Base-by-base conservation (phyloP, 2,797 vertebrate genomes). In the Melanotaenia maccullochi region DNA sequence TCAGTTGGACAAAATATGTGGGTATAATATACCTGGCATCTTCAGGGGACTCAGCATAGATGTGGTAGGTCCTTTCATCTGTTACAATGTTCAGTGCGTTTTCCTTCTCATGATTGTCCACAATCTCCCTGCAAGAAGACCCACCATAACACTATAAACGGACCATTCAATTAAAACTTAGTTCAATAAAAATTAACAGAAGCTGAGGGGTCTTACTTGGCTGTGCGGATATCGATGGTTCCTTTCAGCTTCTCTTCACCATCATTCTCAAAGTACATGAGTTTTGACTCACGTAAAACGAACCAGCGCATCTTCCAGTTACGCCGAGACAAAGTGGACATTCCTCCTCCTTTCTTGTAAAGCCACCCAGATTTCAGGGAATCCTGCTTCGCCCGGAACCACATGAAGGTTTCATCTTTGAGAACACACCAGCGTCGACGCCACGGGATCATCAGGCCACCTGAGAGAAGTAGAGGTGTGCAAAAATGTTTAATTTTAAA, bases 261-360 rank as follows among this genome's bases (percentile, higher is more conserved):
- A 73, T 98, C 97, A 5, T 96, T 97, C 83, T 97, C 96, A 4
- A 96, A 98, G 88, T 98, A 98, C 95, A 95, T 96, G 72, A 98
- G 95, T 79, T 96, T 97, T 1, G 95, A 91, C 12, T 96, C 96
- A 0, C 96, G 94, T 62, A 98, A 94, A 30, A 97, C 96, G 3
- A 97, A 98, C 97, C 97, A 98, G 85, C 97, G 96, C 88, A 96
- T 96, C 76, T 97, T 97, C 97, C 97, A 98, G 94, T 97, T 97
- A 71, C 97, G 94, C 0, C 97, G 93, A 0, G 96, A 97, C 42
- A 98, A 89, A 0, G 97, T 98, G 36, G 96, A 97, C 95, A 96
- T 95, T 1, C 97, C 96, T 0, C 97, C 96, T 0, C 97, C 97
- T 63, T 98, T 98, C 81, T 98, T 98, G 83, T 97, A 97, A 9